Conservation (phyloP, 1,140 invertebrate species). For the Diuraphis noxia region DNA sequence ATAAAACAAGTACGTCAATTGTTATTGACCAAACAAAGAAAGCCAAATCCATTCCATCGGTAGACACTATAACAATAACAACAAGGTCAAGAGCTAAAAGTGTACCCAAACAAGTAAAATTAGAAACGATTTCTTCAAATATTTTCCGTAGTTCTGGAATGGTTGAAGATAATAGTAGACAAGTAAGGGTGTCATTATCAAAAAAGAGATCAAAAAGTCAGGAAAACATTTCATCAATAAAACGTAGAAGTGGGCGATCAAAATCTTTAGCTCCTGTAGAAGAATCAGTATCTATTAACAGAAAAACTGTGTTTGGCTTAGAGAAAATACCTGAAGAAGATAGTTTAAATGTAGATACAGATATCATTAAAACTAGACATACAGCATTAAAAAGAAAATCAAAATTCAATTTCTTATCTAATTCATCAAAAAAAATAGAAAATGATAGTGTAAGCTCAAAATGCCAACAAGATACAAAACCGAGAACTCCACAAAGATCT, state of each 20-base stretch:
- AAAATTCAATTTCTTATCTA: slow-evolving; percentile 25
- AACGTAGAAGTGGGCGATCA: slow-evolving; percentile 22
- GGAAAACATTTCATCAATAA: neutral
- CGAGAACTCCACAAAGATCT: neutral
- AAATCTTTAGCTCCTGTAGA: slow-evolving; percentile 19
- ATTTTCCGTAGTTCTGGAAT: slow-evolving; percentile 11
- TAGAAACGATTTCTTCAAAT: neutral
- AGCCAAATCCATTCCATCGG: neutral
- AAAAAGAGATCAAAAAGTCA: slow-evolving; percentile 15
- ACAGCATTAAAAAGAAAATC: neutral
- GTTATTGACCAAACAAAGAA: neutral
- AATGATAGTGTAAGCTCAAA: too few species aligned
- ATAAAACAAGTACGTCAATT: neutral
- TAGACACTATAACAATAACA: neutral
- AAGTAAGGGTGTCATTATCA: slow-evolving; percentile 15
- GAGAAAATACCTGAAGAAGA: slow-evolving; percentile 36
- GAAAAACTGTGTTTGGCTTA: neutral
- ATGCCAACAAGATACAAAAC: neutral
- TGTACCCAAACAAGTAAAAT: neutral
- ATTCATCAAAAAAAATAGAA: neutral
- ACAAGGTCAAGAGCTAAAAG: neutral
- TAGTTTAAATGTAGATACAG: neutral
- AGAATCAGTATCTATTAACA: neutral
- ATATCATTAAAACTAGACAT: neutral
- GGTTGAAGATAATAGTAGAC: slow-evolving; percentile 10